Evolutionary conservation across 1,140 invertebrate genomes (phyloP), one percentile per base, ranked within the genome.

Genomic region (Augochlora pura): DNA sequence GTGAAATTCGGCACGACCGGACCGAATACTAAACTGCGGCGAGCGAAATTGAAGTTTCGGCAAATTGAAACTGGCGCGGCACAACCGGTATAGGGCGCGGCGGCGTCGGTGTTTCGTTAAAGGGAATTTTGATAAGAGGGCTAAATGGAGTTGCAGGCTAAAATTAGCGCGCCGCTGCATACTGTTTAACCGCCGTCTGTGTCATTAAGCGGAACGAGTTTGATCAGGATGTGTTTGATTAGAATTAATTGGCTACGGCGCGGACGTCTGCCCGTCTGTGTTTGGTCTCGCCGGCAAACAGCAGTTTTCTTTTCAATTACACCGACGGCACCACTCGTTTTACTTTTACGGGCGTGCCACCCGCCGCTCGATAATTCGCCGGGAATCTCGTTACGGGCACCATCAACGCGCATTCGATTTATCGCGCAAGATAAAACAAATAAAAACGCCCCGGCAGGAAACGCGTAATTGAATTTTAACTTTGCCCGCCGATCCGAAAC

Each of bases 81-180:
- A 5, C 23, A 14, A 23, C 25, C n/a, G 12, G 23, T n/a, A 23
- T 3, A 8, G 8, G 16, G 42, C 42, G 42, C 42, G 6, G 32
- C 32, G 32, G 32, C 32, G n/a, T 4, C 12, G 42, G 49, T 2
- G 16, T 25, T 49, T 57, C 62, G 46, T 74, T n/a, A 54, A 46
- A 42, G n/a, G 38, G 49, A 57, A 74, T 74, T 74, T 74, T 74
- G 62, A 42, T 57, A 74, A 49, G 38, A 65, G 60, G n/a, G 54
- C 62, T 54, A 74, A 74, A 74, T 54, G 62, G 52, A 74, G 49
- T 66, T 42, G 32, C 32, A 10, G 6, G 39, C 27, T n/a, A 27
- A 65, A 72, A 72, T 72, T 72, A 32, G 27, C 25, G 14, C 12
- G 16, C 10, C 70, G 21, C 8, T 25, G 39, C 18, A 21, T 62